Evolutionary conservation across 2,797 vertebrate species (phyloP), one percentile per base, ranked within the genome.

Genomic region (Channallabes apus): DNA sequence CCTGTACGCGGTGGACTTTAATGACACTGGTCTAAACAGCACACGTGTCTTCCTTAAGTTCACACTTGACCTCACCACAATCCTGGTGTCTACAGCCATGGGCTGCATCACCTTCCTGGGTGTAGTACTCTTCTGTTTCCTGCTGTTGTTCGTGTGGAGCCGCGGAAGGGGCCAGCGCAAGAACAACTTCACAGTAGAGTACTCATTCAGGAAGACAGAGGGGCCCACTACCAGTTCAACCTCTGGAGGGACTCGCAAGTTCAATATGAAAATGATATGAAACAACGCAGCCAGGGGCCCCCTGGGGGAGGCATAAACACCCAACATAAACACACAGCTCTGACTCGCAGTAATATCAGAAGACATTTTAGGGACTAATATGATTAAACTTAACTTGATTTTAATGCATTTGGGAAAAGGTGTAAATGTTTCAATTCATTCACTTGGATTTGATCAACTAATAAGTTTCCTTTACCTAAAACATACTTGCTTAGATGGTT

Each of bases 221-320:
- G 97, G 97, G 20, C 94, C 93, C 5, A 81, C 92, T 1, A 92
- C 96, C 0, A 95, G 95, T 0, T 85, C 95, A 0, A 92, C 96
- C 85, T 96, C 97, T 15, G 97, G 98, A 82, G 97, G 96, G 64
- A 95, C 97, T 64, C 96, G 98, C 90, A 99, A 99, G 92, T 99
- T 99, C 94, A 99, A 99, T 88, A 99, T 99, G 98, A 99, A 99
- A 91, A 99, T 99, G 98, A 99, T 99, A 93, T 99, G 96, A 99
- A 95, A 95, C 93, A 92, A 95, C 93, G 94, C 95, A 95, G 94
- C 95, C 95, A 96, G 94, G 94, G 95, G 94, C 92, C 92, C 90
- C 54, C 91, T 89, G 83, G 94, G 95, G 93, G 95, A 95, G 91
- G 94, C 95, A 94, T 96, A 91, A 94, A 94, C 93, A 91, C 93